phyloP scores from a whole-genome alignment of 2,888 invertebrate species.

The Euspilapteryx auroguttella region DNA sequence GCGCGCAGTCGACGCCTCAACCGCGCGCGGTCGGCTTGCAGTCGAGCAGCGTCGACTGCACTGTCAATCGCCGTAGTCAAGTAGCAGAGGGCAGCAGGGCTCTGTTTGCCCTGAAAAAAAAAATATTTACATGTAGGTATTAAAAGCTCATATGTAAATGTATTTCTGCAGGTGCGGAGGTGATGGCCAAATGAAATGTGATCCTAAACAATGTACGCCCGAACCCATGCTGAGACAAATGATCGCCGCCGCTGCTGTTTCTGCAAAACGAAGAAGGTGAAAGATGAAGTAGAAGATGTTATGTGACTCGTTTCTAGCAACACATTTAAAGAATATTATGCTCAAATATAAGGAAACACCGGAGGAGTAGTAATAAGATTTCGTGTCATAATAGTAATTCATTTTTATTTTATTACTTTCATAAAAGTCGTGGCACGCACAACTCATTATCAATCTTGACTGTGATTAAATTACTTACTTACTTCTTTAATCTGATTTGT shows the following conservation, averaged over 20 bases:
- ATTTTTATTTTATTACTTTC: constrained; percentile 31
- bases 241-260: constrained; percentile 80
- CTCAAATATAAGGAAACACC: constrained; percentile 45
- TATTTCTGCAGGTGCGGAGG: constrained; percentile 87
- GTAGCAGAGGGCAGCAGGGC: no score
- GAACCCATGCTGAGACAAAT: constrained; percentile 89
- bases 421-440: constrained; percentile 45
- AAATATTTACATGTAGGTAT: no score
- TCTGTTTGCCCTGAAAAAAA: no score
- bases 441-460: constrained; percentile 44
- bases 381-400: constrained; percentile 56
- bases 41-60: no score
- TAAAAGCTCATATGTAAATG: no score
- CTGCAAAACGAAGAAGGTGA: constrained; percentile 75
- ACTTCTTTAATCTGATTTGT: constrained; percentile 31
- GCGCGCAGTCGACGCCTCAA: no score
- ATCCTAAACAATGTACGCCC: constrained; percentile 87
- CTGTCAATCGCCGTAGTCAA: no score
- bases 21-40: no score
- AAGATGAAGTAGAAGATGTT: constrained; percentile 30
- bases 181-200: constrained; percentile 93
- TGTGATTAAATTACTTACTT: constrained; percentile 43
- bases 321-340: constrained; percentile 54
- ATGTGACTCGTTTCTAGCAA: constrained; percentile 46
- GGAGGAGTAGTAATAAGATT: constrained; percentile 47